Conservation (phyloP, 2,797 vertebrate species). For the Notoglanidium macrostoma region DNA sequence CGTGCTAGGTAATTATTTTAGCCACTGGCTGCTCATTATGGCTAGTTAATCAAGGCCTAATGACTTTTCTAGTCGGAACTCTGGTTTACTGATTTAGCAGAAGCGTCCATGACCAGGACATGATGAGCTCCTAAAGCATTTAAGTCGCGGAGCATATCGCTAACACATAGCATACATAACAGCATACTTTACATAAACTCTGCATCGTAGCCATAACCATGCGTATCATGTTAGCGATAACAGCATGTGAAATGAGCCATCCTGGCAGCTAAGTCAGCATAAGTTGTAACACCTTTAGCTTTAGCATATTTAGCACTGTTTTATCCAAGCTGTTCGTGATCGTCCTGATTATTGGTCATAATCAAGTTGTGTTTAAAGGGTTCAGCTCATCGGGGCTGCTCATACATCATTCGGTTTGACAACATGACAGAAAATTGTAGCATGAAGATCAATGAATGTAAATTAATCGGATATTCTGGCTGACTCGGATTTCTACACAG, state of each 20-base stretch:
- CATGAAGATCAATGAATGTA: conserved; percentile 21
- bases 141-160: not conserved
- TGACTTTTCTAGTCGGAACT: not conserved
- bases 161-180: not conserved
- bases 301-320: not conserved
- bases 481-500: conserved; percentile 2
- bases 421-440: conserved; percentile 11
- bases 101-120: not conserved
- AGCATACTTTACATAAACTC: not conserved
- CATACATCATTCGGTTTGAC: conserved; percentile 21
- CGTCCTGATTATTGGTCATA: not conserved
- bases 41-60: conserved; percentile 14
- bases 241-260: not conserved
- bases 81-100: not conserved
- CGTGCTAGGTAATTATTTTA: conserved; percentile 2
- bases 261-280: not conserved
- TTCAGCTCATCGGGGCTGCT: not conserved
- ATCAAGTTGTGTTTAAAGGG: not conserved
- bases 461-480: conserved; percentile 19
- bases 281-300: not conserved
- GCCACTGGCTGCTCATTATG: not conserved
- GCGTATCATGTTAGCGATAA: not conserved
- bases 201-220: not conserved
- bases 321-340: not conserved
- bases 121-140: not conserved